phyloP scores from a whole-genome alignment of 2,113 vertebrate genomes.

The Gulo gulo region DNA sequence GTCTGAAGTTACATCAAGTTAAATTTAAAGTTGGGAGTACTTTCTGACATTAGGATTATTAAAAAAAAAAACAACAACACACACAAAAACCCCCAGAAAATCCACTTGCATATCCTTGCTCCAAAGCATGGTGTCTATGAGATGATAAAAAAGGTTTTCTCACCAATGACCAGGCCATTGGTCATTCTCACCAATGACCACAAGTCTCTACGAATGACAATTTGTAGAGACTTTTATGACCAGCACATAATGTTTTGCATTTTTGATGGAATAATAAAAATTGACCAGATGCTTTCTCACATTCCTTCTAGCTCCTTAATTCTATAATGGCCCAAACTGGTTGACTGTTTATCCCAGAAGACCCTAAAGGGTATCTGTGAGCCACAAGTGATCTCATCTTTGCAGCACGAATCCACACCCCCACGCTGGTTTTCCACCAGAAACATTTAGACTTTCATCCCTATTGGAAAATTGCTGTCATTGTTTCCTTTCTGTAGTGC shows the following conservation, averaged over 20 bases:
- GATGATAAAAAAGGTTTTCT: constrained; percentile 2
- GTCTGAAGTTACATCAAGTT: background rate
- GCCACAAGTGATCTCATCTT: constrained; percentile 22
- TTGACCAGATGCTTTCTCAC: background rate
- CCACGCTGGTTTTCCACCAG: background rate
- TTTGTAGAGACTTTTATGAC: constrained; percentile 9
- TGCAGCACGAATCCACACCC: background rate
- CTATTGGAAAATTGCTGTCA: constrained; percentile 54
- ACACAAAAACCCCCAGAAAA: background rate
- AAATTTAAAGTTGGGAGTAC: background rate
- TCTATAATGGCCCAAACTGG: background rate
- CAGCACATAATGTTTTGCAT: background rate
- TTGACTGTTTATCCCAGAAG: background rate
- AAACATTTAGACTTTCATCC: constrained; percentile 43
- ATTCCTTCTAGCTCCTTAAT: background rate
- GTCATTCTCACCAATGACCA: too few relatives aligned
- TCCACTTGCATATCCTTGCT: background rate
- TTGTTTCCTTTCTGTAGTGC: constrained; percentile 41
- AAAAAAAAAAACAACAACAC: background rate
- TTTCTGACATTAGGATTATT: background rate
- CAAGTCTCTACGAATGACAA: background rate
- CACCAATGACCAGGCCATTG: background rate
- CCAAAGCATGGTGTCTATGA: background rate
- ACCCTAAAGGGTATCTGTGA: background rate
- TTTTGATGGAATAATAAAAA: constrained; percentile 5